Base-by-base conservation (phyloP, 35 echinoderm and acorn worm species). In the Antedon bifida region DNA sequence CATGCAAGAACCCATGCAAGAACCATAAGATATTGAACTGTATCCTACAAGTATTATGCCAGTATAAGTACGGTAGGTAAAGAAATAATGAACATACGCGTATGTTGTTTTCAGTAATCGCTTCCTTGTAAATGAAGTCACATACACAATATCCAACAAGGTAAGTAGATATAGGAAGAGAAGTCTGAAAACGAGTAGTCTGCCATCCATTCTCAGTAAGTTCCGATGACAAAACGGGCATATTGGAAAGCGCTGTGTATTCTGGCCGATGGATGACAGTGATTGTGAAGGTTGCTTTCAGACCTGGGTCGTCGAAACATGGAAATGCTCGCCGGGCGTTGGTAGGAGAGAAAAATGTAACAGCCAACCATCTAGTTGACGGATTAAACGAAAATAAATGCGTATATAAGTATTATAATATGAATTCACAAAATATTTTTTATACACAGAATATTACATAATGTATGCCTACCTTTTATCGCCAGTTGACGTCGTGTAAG, bases 281-380 rank as follows among this genome's bases (percentile, higher is more conserved):
- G 5, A 90, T 92, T 3, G 85, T 88, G 75, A 84, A 92, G 4
- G 75, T 83, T n/a, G 95, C 95, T 77, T 99, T 99, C 33, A 99
- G 34, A 36, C 85, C 85, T 16, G 95, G 95, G 46, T 99, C 95
- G 55, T 99, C 95, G 35, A 99, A 93, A 56, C 90, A 99, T 17
- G 95, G 95, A 77, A 99, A 99, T 9, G 90, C 95, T 33, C 91
- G 55, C 10, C 95, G 82, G 2, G 90, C 90, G 23, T 92, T 85
- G 0, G 95, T 99, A 29, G 95, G 90, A 33, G 92, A 78, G 42
- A 99, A 92, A 46, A 93, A 90, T 42, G 91, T 92, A 32, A 88
- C 89, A 21, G 90, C 88, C 31, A 92, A 35, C 30, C 35, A 39
- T 74, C 90, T 99, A 34, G 14, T 33, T 34, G 35, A 51, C 45